Percentiles rank a stretch among this genome's conserved stretches.
Conservation (phyloP, 2,797 vertebrate genomes). For the Cheracebus regulus region DNA sequence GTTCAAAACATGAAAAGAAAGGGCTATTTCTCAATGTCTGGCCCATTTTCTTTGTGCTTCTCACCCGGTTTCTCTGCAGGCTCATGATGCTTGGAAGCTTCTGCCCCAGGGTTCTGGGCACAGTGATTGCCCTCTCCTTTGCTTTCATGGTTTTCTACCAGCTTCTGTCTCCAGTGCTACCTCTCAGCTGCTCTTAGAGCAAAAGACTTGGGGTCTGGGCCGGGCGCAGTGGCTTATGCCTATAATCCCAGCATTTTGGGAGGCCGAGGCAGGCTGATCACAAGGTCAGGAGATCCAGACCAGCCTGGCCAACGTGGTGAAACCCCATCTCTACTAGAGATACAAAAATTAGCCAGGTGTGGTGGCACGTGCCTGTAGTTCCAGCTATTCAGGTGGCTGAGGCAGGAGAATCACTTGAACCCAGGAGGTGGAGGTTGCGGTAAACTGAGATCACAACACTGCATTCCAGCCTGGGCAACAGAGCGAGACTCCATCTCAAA, state of each 20-base stretch:
- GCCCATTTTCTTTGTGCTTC: conserved; percentile 38
- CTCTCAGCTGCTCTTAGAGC: background rate
- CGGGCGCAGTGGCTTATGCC: background rate
- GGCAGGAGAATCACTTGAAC: background rate
- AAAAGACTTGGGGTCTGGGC: background rate
- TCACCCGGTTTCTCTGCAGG: background rate
- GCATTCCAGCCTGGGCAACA: background rate
- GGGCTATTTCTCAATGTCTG: conserved; percentile 39
- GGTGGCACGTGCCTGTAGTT: background rate
- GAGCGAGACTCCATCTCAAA: background rate
- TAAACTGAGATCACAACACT: background rate
- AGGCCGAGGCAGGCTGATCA: background rate
- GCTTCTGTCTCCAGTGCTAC: too few species aligned
- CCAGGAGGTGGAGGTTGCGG: background rate
- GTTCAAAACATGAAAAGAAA: conserved; percentile 58
- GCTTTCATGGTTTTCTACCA: background rate
- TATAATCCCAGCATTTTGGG: background rate
- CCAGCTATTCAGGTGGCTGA: background rate
- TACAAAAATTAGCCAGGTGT: background rate
- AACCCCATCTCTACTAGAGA: background rate
- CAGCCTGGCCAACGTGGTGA: background rate
- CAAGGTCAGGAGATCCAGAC: background rate
- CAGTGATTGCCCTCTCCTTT: background rate
- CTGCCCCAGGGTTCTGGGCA: background rate
- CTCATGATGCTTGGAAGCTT: background rate